Percentiles rank a stretch among this genome's conserved stretches.
phyloP scores from a whole-genome alignment of 2,113 vertebrate genomes.

The Sylvilagus bachmani region DNA sequence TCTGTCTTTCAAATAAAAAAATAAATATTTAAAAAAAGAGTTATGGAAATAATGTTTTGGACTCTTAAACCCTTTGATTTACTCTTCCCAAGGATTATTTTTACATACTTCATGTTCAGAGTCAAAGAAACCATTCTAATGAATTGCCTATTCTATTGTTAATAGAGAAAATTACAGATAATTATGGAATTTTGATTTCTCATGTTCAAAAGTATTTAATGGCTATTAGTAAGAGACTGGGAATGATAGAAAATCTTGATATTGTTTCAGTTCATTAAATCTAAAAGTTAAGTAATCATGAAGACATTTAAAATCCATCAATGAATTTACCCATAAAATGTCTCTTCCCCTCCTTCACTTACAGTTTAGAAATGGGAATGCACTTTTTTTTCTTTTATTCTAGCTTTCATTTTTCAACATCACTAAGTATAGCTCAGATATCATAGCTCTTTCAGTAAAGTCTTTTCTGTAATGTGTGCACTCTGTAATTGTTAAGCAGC shows the following conservation, averaged over 20 bases:
- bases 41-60: slow-evolving; percentile 5
- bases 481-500: neutral
- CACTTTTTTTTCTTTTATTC: slow-evolving; percentile 25
- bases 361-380: neutral
- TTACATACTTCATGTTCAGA: slow-evolving; percentile 39
- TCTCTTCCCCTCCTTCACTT: neutral
- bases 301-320: neutral
- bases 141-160: slow-evolving; percentile 7
- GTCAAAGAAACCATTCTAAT: slow-evolving; percentile 43
- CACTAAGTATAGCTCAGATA: neutral
- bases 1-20: no score
- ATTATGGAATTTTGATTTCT: slow-evolving; percentile 16
- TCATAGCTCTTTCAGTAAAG: slow-evolving; percentile 11
- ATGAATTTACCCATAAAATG: neutral
- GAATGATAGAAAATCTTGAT: neutral
- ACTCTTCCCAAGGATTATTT: slow-evolving; percentile 22
- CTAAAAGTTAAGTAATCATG: neutral
- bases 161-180: slow-evolving; percentile 14
- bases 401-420: neutral
- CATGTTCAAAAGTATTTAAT: slow-evolving; percentile 41
- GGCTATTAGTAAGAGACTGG: neutral
- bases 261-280: neutral
- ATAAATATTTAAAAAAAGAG: neutral
- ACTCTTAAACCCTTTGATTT: slow-evolving; percentile 36
- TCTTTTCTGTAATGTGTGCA: neutral